A percentile compares a stretch with the other conserved stretches of the same genome.
phyloP scores from a whole-genome alignment of 2,888 invertebrate genomes.

The Brachyptera putata region DNA sequence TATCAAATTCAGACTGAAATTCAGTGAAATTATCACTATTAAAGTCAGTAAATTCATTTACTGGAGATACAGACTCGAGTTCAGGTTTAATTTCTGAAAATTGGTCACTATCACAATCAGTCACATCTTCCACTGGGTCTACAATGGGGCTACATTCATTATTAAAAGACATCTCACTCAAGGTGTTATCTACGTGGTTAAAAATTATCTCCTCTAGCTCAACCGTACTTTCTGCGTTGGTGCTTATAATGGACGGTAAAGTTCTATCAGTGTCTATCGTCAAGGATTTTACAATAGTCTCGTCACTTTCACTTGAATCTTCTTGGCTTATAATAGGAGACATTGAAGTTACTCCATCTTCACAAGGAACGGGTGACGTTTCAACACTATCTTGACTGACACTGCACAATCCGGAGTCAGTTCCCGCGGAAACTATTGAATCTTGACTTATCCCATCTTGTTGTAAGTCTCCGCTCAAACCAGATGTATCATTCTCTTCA shows the following conservation, averaged over 20 bases:
- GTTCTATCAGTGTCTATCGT: slow-evolving; percentile 12
- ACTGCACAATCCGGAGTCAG: slow-evolving; percentile 34
- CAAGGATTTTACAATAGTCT: slow-evolving; percentile 25
- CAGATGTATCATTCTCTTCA: not conserved
- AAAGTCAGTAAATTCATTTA: too few species aligned
- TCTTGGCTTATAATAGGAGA: slow-evolving; percentile 17
- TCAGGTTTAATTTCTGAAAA: too few species aligned
- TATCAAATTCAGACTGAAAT: too few species aligned
- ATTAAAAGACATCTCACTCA: too few species aligned
- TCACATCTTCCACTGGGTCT: too few species aligned
- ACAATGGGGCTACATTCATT: too few species aligned
- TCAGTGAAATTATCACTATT: too few species aligned
- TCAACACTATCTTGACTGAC: slow-evolving; percentile 33
- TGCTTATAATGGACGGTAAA: not conserved
- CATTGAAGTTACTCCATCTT: slow-evolving; percentile 6
- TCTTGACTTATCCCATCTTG: slow-evolving; percentile 34
- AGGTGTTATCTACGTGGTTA: too few species aligned
- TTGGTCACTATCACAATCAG: too few species aligned
- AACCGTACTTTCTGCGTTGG: too few species aligned
- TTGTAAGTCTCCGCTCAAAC: not conserved
- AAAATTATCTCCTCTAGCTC: too few species aligned
- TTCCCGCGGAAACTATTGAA: slow-evolving; percentile 30
- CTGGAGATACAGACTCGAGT: too few species aligned
- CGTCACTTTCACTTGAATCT: slow-evolving; percentile 31
- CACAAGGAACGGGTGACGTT: slow-evolving; percentile 26